Evolutionary conservation across 2,888 invertebrate species (phyloP).

Genomic region (Rhagonycha lutea): DNA sequence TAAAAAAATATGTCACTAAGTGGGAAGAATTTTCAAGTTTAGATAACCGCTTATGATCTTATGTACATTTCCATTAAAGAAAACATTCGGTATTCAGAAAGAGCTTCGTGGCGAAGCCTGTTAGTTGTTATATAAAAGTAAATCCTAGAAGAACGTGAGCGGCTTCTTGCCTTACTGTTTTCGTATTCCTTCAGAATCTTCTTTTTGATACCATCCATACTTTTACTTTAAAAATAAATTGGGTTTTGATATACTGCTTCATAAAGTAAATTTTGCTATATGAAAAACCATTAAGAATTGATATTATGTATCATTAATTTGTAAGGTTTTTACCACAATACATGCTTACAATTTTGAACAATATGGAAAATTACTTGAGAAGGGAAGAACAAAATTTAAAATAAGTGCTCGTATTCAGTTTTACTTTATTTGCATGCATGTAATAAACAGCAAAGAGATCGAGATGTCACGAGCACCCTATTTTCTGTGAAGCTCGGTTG

Average conservation of each 20-base stretch:
- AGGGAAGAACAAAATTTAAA: background rate
- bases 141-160: conserved; percentile 51
- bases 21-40: conserved; percentile 16
- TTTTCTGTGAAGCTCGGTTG: conserved; percentile 33
- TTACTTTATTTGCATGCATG: conserved; percentile 27
- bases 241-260: conserved; percentile 43
- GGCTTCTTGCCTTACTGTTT: conserved; percentile 46
- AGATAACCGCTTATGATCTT: conserved; percentile 46
- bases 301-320: background rate
- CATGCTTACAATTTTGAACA: background rate
- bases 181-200: conserved; percentile 44
- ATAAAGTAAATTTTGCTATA: conserved; percentile 30
- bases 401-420: conserved; percentile 23
- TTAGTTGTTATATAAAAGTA: conserved; percentile 55
- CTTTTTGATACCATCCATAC: conserved; percentile 43
- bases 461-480: conserved; percentile 40
- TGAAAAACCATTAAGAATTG: conserved; percentile 25
- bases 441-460: conserved; percentile 32
- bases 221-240: conserved; percentile 46
- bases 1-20: background rate
- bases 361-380: background rate
- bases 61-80: conserved; percentile 54
- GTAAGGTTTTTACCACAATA: background rate
- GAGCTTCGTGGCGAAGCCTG: conserved; percentile 50
- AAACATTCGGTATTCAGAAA: conserved; percentile 51